A percentile compares a stretch with the other conserved stretches of the same genome.
Evolutionary conservation across 2,888 invertebrate species (phyloP).

Genomic region (Pheosia gnoma): DNA sequence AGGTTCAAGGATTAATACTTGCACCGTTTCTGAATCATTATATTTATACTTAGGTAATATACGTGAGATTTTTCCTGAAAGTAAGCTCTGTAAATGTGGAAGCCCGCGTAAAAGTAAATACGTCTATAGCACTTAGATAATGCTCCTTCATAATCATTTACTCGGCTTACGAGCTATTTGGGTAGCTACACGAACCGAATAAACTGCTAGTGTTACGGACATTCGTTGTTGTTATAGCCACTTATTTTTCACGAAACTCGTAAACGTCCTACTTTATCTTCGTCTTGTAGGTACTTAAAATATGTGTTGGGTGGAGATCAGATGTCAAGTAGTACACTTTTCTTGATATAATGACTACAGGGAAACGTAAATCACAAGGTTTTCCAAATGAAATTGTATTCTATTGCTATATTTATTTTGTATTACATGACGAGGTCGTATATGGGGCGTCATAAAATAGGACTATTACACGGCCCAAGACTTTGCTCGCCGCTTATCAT

Average conservation of each 20-base stretch:
- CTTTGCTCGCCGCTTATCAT: slow-evolving; percentile 56
- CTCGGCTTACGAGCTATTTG: slow-evolving; percentile 8
- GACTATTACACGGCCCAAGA: slow-evolving; percentile 56
- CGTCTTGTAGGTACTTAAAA: neutral
- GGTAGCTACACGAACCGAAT: slow-evolving; percentile 3
- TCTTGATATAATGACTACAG: neutral
- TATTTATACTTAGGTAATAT: slow-evolving; percentile 12
- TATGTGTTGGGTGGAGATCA: neutral
- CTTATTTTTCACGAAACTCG: slow-evolving; percentile 3
- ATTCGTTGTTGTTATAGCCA: neutral
- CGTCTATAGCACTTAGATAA: slow-evolving; percentile 14
- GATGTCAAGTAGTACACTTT: neutral
- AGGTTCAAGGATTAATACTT: too few species aligned
- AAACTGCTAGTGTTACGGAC: neutral
- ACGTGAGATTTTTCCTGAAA: slow-evolving; percentile 24
- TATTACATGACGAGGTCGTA: slow-evolving; percentile 46
- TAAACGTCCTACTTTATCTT: slow-evolving; percentile 2
- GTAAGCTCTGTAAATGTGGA: slow-evolving; percentile 24
- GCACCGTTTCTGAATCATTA: neutral
- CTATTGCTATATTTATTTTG: slow-evolving; percentile 5
- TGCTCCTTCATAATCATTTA: slow-evolving; percentile 25
- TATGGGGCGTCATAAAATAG: slow-evolving; percentile 62
- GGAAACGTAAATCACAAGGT: slow-evolving; percentile 45
- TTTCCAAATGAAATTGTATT: slow-evolving; percentile 44
- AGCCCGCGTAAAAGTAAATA: slow-evolving; percentile 17